A percentile compares a stretch with the other conserved stretches of the same genome.
Conservation (phyloP, 2,797 vertebrate genomes). For the Chelmon rostratus region DNA sequence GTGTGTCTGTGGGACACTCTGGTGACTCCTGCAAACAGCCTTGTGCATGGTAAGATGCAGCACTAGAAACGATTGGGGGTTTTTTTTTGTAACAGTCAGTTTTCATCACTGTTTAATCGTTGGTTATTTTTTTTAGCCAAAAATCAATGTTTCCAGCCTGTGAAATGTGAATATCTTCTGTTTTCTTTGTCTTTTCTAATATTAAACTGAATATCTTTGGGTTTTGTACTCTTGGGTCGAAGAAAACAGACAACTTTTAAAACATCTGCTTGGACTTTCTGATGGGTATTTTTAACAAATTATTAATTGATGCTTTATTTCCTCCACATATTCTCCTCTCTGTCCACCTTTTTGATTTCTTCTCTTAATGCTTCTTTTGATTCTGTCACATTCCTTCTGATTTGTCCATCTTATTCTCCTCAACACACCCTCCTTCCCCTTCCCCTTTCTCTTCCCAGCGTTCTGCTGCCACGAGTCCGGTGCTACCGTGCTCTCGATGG, state of each 20-base stretch:
- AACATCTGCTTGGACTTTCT: too few relatives aligned
- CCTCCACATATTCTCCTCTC: not conserved
- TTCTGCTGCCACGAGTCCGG: slow-evolving; percentile 96
- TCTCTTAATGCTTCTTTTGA: not conserved
- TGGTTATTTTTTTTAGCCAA: not conserved
- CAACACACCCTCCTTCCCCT: not conserved
- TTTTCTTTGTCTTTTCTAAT: not conserved
- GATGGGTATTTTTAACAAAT: too few relatives aligned
- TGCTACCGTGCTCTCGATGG: slow-evolving; percentile 94
- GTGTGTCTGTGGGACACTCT: slow-evolving; percentile 98
- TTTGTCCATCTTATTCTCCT: not conserved
- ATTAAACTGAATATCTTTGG: not conserved
- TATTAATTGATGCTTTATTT: too few relatives aligned
- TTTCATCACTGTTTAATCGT: not conserved
- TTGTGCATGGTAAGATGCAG: slow-evolving; percentile 92
- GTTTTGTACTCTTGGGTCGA: not conserved
- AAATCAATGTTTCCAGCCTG: not conserved
- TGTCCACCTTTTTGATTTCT: not conserved
- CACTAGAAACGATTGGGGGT: not conserved
- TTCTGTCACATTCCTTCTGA: not conserved
- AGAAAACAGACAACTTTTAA: not conserved
- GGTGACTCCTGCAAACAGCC: slow-evolving; percentile 91
- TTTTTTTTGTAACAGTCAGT: not conserved
- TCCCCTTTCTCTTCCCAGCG: slow-evolving; percentile 80
- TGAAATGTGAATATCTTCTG: not conserved